Conservation (phyloP, 1,140 invertebrate genomes). For the Dufourea novaeangliae region DNA sequence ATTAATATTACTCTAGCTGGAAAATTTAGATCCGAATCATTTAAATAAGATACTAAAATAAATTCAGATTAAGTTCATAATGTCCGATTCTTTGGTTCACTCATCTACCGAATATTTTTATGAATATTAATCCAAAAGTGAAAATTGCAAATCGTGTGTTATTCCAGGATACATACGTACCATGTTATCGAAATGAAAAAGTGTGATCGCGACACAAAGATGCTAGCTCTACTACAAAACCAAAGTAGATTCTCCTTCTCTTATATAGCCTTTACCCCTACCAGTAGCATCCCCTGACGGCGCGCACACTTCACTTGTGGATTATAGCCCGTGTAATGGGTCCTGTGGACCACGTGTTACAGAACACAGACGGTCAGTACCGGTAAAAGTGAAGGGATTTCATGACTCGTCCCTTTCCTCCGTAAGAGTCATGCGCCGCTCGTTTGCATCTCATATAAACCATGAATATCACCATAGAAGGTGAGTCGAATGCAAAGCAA, state of each 20-base stretch:
- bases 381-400: constrained; percentile 37
- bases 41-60: not conserved
- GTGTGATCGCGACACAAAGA: constrained; percentile 62
- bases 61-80: not conserved
- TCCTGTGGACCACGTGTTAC: constrained; percentile 49
- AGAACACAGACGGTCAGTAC: not conserved
- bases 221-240: constrained; percentile 76
- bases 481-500: not conserved
- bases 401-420: constrained; percentile 38
- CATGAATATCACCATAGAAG: not conserved
- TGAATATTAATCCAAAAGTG: not conserved
- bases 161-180: constrained; percentile 49
- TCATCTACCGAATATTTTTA: not conserved
- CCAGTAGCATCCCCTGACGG: constrained; percentile 52
- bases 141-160: not conserved
- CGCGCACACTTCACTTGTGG: constrained; percentile 68
- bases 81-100: not conserved
- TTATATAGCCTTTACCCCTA: constrained; percentile 79
- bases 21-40: not conserved
- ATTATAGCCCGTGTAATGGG: constrained; percentile 67
- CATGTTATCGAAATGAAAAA: constrained; percentile 50
- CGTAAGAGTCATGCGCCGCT: not conserved
- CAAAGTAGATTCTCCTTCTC: constrained; percentile 72
- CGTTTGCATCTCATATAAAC: not conserved
- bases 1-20: no score